These are phyloP conservation scores for Cacoxenus indagator DNA, from an alignment of 2,888 invertebrate genomes.

Conservation along the genomic window DNA sequence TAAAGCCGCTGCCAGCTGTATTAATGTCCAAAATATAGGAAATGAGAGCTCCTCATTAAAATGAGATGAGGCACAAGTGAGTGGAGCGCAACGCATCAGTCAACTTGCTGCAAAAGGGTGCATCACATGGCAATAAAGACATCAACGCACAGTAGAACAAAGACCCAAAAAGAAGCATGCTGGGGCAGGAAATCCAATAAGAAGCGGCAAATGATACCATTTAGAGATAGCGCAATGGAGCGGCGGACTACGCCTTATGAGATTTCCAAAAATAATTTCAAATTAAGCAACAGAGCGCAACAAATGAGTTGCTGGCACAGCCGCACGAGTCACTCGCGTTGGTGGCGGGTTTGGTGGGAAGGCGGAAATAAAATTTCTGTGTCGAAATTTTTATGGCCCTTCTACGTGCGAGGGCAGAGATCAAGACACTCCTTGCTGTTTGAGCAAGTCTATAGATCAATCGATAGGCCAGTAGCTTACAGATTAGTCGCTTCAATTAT, in stretches of 20 bases:
- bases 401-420: not conserved
- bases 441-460: conserved; percentile 41
- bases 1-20: conserved; percentile 26
- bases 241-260: conserved; percentile 42
- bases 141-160: conserved; percentile 51
- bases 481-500: conserved; percentile 59
- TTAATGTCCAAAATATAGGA: conserved; percentile 44
- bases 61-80: not conserved
- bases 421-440: not conserved
- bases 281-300: conserved; percentile 61
- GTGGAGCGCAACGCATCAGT: not conserved
- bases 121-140: conserved; percentile 54
- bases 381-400: not conserved
- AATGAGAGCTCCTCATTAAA: conserved; percentile 29
- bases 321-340: not conserved
- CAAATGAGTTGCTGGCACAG: conserved; percentile 50
- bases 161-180: conserved; percentile 4
- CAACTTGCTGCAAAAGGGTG: conserved; percentile 22
- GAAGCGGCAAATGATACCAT: not conserved
- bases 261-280: conserved; percentile 64
- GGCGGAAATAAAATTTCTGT: not conserved
- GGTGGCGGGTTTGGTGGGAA: not conserved
- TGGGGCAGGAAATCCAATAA: not conserved
- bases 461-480: conserved; percentile 39
- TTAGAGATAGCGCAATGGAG: conserved; percentile 21